These are phyloP conservation scores for Drosophila dives DNA, from an alignment of 2,888 invertebrate species.

Conservation along the genomic window DNA sequence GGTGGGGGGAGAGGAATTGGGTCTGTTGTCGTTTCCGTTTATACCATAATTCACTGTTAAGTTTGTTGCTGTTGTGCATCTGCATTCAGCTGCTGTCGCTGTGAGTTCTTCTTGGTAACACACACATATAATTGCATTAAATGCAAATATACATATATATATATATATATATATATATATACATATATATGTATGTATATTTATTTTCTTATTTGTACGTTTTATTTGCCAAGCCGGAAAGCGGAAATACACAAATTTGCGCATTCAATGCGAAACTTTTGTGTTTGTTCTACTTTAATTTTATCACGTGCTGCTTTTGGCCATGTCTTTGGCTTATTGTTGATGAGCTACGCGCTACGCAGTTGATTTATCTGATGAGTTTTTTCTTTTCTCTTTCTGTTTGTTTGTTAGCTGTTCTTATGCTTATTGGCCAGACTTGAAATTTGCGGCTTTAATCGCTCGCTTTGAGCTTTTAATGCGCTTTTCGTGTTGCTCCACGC, in stretches of 20 bases:
- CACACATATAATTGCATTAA: constrained; percentile 20
- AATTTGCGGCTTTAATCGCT: constrained; percentile 51
- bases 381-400: background rate
- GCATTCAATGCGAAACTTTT: constrained; percentile 40
- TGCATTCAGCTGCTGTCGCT: constrained; percentile 14
- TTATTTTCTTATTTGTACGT: constrained; percentile 10
- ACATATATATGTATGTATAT: constrained; percentile 3
- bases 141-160: constrained; percentile 2
- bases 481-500: constrained; percentile 56
- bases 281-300: constrained; percentile 20
- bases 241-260: constrained; percentile 66
- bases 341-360: constrained; percentile 48
- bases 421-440: constrained; percentile 19
- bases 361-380: constrained; percentile 25
- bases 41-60: constrained; percentile 31
- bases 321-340: constrained; percentile 38
- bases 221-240: constrained; percentile 44
- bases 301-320: constrained; percentile 42
- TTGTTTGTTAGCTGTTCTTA: constrained; percentile 3
- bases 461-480: constrained; percentile 61
- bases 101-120: constrained; percentile 18
- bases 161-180: background rate
- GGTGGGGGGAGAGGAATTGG: background rate
- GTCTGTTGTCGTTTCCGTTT: constrained; percentile 27
- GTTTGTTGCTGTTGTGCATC: constrained; percentile 17